Conservation (phyloP, 2,113 vertebrate genomes). For the Sclerurus mexicanus region DNA sequence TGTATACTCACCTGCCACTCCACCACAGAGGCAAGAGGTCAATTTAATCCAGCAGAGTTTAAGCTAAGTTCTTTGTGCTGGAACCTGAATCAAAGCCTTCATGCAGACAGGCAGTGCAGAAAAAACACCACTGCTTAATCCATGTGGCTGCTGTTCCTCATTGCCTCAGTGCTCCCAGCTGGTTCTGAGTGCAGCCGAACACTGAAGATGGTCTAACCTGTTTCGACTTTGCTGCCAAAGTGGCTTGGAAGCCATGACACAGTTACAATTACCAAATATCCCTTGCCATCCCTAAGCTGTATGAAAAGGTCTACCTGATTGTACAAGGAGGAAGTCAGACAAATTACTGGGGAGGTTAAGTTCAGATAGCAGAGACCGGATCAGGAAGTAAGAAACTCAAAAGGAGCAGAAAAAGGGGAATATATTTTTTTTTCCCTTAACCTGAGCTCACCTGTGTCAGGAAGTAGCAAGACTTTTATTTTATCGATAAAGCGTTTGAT, state of each 20-base stretch:
- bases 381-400: background rate
- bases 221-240: background rate
- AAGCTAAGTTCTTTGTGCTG: background rate
- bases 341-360: background rate
- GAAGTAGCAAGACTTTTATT: background rate
- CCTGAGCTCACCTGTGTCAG: background rate
- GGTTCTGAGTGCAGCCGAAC: background rate
- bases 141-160: background rate
- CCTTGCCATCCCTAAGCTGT: background rate
- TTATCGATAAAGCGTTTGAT: background rate
- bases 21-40: background rate
- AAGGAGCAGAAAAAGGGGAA: background rate
- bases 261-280: background rate
- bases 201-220: background rate
- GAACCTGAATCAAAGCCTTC: background rate
- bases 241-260: background rate
- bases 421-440: background rate
- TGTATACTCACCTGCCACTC: background rate
- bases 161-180: background rate
- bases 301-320: background rate
- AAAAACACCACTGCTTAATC: background rate
- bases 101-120: background rate
- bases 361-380: background rate
- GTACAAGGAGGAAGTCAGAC: background rate
- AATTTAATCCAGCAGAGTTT: background rate